phyloP scores from a whole-genome alignment of 2,113 vertebrate genomes.

The Colossoma macropomum region DNA sequence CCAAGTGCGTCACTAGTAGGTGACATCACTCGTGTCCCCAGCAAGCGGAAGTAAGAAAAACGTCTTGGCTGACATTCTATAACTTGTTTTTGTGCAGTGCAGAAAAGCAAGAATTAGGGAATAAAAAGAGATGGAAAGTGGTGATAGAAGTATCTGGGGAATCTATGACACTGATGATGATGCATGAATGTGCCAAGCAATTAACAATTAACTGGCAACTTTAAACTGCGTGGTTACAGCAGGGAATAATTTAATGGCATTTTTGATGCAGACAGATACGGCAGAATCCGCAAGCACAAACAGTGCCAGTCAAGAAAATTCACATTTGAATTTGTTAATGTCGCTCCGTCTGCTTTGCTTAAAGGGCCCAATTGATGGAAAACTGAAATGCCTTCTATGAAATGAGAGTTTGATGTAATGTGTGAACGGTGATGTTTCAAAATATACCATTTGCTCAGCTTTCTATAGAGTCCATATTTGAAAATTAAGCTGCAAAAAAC shows the following conservation, averaged over 20 bases:
- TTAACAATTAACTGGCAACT: slow-evolving; percentile 28
- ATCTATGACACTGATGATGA: slow-evolving; percentile 27
- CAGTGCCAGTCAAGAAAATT: not conserved
- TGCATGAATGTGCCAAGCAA: slow-evolving; percentile 1
- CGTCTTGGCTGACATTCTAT: slow-evolving; percentile 19
- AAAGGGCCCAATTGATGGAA: no score
- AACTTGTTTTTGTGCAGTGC: slow-evolving; percentile 8
- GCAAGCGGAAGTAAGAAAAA: slow-evolving; percentile 10
- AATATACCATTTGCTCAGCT: no score
- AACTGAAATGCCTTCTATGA: no score
- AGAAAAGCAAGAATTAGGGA: slow-evolving; percentile 19
- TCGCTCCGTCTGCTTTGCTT: no score
- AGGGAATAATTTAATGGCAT: slow-evolving; percentile 20
- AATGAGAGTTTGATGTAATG: no score
- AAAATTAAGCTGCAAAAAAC: no score
- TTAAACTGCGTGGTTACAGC: slow-evolving; percentile 10
- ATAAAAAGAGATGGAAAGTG: slow-evolving; percentile 14
- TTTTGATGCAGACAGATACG: not conserved
- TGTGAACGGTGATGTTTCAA: no score
- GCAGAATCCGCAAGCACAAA: not conserved
- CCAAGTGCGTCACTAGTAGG: slow-evolving; percentile 43
- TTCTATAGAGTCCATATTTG: no score
- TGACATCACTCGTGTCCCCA: slow-evolving; percentile 44
- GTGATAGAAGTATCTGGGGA: slow-evolving; percentile 18
- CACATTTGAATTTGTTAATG: not conserved